Conservation (phyloP, 2,888 invertebrate genomes). For the Amphiduros pacificus region DNA sequence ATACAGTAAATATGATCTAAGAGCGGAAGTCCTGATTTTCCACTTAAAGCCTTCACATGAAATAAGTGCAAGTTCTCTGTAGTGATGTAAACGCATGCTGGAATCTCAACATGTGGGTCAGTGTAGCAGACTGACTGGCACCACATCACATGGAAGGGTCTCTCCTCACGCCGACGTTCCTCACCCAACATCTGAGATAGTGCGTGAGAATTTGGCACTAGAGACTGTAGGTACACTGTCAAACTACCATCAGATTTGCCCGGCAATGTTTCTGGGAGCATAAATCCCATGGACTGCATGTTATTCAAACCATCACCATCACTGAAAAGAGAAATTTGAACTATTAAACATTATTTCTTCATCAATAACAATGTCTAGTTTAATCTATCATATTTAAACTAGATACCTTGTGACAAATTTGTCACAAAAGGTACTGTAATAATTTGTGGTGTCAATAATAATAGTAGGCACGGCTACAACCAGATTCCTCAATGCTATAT, state of each 20-base stretch:
- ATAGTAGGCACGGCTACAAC: too few relatives aligned
- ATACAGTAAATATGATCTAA: slow-evolving; percentile 48
- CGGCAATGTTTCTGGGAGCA: slow-evolving; percentile 34
- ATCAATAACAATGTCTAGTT: too few relatives aligned
- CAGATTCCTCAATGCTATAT: too few relatives aligned
- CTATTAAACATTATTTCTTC: too few relatives aligned
- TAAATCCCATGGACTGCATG: slow-evolving; percentile 10
- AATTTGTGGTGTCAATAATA: too few relatives aligned
- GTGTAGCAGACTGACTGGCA: slow-evolving; percentile 39
- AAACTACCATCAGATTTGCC: slow-evolving; percentile 23
- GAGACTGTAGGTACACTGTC: slow-evolving; percentile 20
- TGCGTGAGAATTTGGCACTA: slow-evolving; percentile 20
- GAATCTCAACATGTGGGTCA: slow-evolving; percentile 32
- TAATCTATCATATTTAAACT: too few relatives aligned
- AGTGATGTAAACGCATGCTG: slow-evolving; percentile 39
- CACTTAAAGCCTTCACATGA: slow-evolving; percentile 21
- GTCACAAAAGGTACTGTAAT: too few relatives aligned
- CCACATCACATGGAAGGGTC: slow-evolving; percentile 44
- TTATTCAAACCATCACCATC: too few relatives aligned
- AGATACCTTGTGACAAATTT: too few relatives aligned
- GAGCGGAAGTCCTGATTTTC: slow-evolving; percentile 35
- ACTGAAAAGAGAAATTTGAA: too few relatives aligned
- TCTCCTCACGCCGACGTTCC: slow-evolving; percentile 31
- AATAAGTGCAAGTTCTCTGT: slow-evolving; percentile 32
- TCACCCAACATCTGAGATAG: slow-evolving; percentile 1